These are phyloP conservation scores for Rhopalosiphum nymphaeae DNA, from an alignment of 2,888 invertebrate species.

Conservation along the genomic window DNA sequence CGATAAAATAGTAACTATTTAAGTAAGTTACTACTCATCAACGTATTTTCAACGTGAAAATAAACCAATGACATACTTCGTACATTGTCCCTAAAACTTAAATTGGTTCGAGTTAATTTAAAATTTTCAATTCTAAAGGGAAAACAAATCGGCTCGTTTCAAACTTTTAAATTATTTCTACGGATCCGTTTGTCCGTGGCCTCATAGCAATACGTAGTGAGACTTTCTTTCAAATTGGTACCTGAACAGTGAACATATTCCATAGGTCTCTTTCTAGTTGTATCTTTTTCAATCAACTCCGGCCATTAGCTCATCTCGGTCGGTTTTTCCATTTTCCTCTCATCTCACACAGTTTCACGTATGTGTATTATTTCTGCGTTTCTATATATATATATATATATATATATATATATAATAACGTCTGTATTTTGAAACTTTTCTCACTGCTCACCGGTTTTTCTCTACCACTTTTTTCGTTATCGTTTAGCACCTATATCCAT, in stretches of 20 bases:
- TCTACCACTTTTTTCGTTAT: not conserved
- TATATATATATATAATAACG: not conserved
- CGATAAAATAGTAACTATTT: not conserved
- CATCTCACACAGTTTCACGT: not conserved
- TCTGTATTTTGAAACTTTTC: not conserved
- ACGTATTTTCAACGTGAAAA: not conserved
- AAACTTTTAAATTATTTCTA: not conserved
- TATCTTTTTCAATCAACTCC: slow-evolving; percentile 25
- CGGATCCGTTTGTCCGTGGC: not conserved
- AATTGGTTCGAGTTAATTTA: slow-evolving; percentile 8
- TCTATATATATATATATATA: not conserved
- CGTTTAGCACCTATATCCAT: not conserved
- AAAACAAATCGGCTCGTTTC: not conserved
- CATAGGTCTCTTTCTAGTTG: not conserved
- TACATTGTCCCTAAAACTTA: not conserved
- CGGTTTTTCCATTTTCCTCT: not conserved
- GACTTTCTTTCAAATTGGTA: not conserved
- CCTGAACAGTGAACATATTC: slow-evolving; percentile 12
- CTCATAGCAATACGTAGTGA: not conserved
- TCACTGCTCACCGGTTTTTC: not conserved
- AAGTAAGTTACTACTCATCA: not conserved
- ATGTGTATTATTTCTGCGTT: not conserved
- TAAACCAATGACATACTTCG: not conserved
- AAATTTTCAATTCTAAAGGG: not conserved
- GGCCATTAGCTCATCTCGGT: not conserved